Base-by-base conservation (phyloP, 2,113 vertebrate species). In the Spilogale gracilis region DNA sequence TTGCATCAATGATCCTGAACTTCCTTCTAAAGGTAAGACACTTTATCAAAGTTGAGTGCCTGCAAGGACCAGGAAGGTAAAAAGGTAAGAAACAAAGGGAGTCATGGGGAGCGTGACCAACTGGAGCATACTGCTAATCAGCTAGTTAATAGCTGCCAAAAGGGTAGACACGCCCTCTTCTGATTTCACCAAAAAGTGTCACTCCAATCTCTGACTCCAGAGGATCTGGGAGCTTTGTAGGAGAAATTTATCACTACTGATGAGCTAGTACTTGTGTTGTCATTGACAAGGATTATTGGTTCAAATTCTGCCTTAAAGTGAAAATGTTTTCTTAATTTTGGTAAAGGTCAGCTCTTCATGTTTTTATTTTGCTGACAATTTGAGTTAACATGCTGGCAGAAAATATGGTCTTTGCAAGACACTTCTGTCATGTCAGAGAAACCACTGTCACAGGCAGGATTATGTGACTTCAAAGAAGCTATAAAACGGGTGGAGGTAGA, bases 401-500 rank as follows among this genome's bases (percentile, higher is more conserved):
- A 96, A 90, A 91, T 14, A 73, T 6, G 48, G 54, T 61, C 20
- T 6, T 38, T 90, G 48, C 67, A 27, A 95, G 80, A 90, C 38
- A 81, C 21, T 92, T 88, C 82, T 76, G 65, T 95, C 60, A 56
- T 73, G 48, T 83, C 63, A 92, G 74, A 96, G 96, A 67, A 94
- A 81, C 25, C 61, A 95, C 16, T 89, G n/a, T 91, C 45, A 56
- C 45, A 74, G 43, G 13, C 13, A 95, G 48, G 38, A 73, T 79
- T 96, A 63, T 43, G 81, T 92, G 38, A 61, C 58, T 85, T 89
- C 60, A 92, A 92, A 93, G 94, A 97, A 92, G 60, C 38, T 84
- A 86, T 23, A 65, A 83, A 94, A 84, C 18, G 60, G 27, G 20
- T 32, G 80, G 63, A 73, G 11, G 48, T 73, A 1, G 71, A 90